Conservation (phyloP, 2,113 vertebrate species). For the Oryctolagus cuniculus region DNA sequence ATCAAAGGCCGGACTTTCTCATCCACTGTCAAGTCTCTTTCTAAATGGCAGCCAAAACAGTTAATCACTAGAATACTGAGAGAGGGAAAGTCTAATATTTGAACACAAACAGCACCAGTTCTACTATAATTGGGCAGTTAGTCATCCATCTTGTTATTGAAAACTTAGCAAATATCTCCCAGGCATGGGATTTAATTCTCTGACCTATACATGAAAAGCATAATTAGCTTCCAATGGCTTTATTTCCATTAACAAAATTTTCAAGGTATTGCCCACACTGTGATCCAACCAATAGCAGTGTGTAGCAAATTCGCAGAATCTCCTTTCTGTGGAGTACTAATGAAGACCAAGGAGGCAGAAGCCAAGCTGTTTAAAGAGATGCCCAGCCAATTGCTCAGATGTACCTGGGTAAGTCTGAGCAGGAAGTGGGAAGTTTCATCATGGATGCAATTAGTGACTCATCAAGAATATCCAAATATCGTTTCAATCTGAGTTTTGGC, state of each 20-base stretch:
- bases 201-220: not conserved
- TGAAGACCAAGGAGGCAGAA: not conserved
- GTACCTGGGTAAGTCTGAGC: not conserved
- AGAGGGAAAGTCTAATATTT: not conserved
- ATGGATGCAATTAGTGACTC: not conserved
- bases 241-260: not conserved
- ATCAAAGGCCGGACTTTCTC: not conserved
- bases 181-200: constrained; percentile 7
- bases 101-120: not conserved
- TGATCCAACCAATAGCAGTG: not conserved
- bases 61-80: not conserved
- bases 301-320: not conserved
- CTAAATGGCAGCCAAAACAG: not conserved
- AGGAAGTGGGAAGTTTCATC: not conserved
- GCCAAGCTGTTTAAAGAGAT: not conserved
- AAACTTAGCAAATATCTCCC: not conserved
- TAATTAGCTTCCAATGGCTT: constrained; percentile 63
- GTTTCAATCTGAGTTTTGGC: not conserved
- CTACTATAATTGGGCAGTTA: not conserved
- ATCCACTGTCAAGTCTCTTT: not conserved
- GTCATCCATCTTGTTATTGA: not conserved
- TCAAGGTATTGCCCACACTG: not conserved
- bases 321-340: not conserved
- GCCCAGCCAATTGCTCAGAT: not conserved
- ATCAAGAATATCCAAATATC: not conserved